A percentile compares a stretch with the other conserved stretches of the same genome.
phyloP scores from a whole-genome alignment of 2,113 vertebrate genomes.

The Cyprinodon brontotheroides region DNA sequence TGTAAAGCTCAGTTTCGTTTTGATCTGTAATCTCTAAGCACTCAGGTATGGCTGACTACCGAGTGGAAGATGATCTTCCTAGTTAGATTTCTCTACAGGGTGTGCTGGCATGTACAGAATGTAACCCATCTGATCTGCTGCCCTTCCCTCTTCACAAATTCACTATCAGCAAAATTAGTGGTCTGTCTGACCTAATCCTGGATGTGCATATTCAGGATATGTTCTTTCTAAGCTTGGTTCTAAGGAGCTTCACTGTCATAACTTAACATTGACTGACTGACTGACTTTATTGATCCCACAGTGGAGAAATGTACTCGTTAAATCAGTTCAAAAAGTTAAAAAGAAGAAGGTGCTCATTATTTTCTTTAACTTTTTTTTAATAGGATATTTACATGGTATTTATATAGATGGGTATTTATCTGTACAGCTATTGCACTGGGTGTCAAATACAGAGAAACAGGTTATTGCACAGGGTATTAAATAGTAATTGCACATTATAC shows the following conservation, averaged over 20 bases:
- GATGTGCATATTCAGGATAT: not conserved
- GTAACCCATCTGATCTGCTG: constrained; percentile 41
- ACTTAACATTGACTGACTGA: too few relatives aligned
- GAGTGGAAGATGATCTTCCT: constrained; percentile 63
- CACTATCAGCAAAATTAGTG: constrained; percentile 23
- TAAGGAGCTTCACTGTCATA: not conserved
- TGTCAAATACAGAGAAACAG: too few relatives aligned
- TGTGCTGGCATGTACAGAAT: constrained; percentile 62
- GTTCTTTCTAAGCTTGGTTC: not conserved
- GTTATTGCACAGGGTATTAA: too few relatives aligned
- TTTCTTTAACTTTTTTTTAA: too few relatives aligned
- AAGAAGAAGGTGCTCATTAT: too few relatives aligned
- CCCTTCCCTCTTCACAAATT: constrained; percentile 15
- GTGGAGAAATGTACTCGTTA: too few relatives aligned
- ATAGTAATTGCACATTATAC: too few relatives aligned
- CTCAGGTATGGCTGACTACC: constrained; percentile 26
- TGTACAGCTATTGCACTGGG: too few relatives aligned
- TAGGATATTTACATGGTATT: too few relatives aligned
- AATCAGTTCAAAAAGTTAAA: too few relatives aligned
- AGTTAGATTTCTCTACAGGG: constrained; percentile 56
- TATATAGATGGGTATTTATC: too few relatives aligned
- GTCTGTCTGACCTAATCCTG: not conserved
- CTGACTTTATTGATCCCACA: too few relatives aligned
- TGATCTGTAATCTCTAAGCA: constrained; percentile 25
- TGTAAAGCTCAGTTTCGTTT: constrained; percentile 24